A percentile compares a stretch with the other conserved stretches of the same genome.
These are phyloP conservation scores for Napeogenes sylphis DNA, from an alignment of 2,888 invertebrate species.

Conservation along the genomic window DNA sequence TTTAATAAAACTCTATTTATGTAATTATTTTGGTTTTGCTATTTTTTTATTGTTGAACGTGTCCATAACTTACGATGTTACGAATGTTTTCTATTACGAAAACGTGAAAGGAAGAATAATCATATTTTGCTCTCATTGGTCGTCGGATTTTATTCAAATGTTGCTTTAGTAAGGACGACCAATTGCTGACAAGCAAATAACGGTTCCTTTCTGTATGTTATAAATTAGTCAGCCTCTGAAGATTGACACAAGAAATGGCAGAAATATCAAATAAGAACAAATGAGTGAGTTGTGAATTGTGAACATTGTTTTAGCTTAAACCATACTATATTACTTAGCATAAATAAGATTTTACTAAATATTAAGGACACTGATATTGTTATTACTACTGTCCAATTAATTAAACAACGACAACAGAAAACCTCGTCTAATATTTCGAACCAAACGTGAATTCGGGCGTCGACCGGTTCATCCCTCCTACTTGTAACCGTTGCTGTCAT, in stretches of 20 bases:
- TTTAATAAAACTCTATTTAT: too few species aligned
- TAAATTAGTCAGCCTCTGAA: not conserved
- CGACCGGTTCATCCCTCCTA: slow-evolving; percentile 75
- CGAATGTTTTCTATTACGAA: slow-evolving; percentile 19
- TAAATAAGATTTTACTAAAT: slow-evolving; percentile 24
- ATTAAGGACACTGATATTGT: slow-evolving; percentile 27
- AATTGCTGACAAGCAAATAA: slow-evolving; percentile 12
- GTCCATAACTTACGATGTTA: slow-evolving; percentile 1
- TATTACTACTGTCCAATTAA: slow-evolving; percentile 27
- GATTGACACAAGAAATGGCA: not conserved
- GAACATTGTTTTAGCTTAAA: not conserved
- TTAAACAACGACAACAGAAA: slow-evolving; percentile 41
- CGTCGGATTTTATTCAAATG: slow-evolving; percentile 11
- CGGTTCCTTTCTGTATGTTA: slow-evolving; percentile 14
- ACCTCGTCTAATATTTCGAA: slow-evolving; percentile 50
- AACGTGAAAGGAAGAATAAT: slow-evolving; percentile 10
- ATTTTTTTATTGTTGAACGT: slow-evolving; percentile 7
- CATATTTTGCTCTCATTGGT: slow-evolving; percentile 15
- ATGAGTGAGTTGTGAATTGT: slow-evolving; percentile 1
- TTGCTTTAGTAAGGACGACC: slow-evolving; percentile 6
- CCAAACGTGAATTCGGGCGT: slow-evolving; percentile 69
- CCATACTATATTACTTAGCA: not conserved
- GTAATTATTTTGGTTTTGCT: too few species aligned
- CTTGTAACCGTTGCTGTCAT: slow-evolving; percentile 59
- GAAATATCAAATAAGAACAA: not conserved